Conservation (phyloP, 2,113 vertebrate species). For the Cromileptes altivelis region DNA sequence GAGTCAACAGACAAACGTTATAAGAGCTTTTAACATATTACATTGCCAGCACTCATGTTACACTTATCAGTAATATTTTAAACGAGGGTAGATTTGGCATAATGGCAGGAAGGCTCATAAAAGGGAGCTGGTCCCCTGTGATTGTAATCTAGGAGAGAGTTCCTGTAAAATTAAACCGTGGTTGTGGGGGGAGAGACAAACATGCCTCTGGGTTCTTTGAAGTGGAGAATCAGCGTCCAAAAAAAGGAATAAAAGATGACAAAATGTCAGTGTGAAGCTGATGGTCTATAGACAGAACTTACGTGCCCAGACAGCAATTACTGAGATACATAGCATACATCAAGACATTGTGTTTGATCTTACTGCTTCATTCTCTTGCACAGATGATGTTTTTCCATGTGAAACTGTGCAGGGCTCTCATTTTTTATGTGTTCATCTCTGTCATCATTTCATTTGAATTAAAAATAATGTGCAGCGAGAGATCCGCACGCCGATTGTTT, state of each 20-base stretch:
- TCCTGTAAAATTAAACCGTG: constrained; percentile 82
- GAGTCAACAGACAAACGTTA: constrained; percentile 60
- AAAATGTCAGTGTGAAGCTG: constrained; percentile 76
- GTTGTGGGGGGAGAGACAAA: constrained; percentile 53
- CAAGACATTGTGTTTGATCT: constrained; percentile 80
- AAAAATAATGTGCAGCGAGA: constrained; percentile 72
- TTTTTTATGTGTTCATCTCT: constrained; percentile 49
- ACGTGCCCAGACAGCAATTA: constrained; percentile 82
- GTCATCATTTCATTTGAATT: constrained; percentile 75
- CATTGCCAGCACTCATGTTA: constrained; percentile 75
- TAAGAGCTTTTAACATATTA: constrained; percentile 78
- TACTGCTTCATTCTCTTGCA: constrained; percentile 51
- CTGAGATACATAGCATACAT: constrained; percentile 72
- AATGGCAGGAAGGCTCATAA: constrained; percentile 78
- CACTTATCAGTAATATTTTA: constrained; percentile 81
- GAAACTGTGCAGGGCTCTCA: constrained; percentile 53
- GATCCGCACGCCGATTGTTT: constrained; percentile 71
- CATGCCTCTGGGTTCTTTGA: constrained; percentile 77
- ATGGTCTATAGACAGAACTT: constrained; percentile 78
- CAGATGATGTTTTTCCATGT: constrained; percentile 65
- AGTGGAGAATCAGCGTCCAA: constrained; percentile 74
- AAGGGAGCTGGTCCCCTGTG: constrained; percentile 69
- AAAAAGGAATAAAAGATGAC: constrained; percentile 82
- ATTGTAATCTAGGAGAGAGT: constrained; percentile 78
- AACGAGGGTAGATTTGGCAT: constrained; percentile 72